phyloP scores from a whole-genome alignment of 2,797 vertebrate species.

The Squalus acanthias region DNA sequence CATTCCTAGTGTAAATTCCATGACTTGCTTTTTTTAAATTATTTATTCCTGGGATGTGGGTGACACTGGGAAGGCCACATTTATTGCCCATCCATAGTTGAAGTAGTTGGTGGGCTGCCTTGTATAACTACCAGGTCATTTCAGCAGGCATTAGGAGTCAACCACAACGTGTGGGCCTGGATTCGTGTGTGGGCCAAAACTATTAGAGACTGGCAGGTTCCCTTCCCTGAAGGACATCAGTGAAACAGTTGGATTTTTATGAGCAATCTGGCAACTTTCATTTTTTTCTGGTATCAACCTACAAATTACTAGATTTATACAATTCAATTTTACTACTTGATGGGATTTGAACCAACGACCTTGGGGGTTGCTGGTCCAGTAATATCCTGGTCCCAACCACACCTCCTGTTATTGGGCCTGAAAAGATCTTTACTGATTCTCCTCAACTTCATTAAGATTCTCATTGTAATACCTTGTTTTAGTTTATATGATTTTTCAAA shows the following conservation, averaged over 20 bases:
- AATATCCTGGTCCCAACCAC: background rate
- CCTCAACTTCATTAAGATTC: background rate
- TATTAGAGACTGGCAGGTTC: background rate
- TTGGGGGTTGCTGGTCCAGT: background rate
- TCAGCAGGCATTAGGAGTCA: background rate
- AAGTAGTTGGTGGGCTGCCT: background rate
- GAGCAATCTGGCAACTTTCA: background rate
- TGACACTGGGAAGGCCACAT: background rate
- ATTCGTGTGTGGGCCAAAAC: background rate
- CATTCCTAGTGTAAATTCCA: background rate
- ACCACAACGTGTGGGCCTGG: background rate
- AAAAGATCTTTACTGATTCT: background rate
- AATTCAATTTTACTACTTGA: background rate
- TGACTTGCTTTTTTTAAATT: background rate
- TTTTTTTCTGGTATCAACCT: background rate
- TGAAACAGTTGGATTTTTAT: background rate
- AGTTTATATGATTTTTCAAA: background rate
- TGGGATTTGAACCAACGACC: background rate
- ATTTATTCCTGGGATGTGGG: background rate
- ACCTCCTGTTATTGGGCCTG: background rate
- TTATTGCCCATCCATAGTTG: background rate
- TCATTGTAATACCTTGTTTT: background rate
- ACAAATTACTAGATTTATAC: background rate
- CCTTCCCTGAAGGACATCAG: background rate
- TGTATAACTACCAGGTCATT: background rate